Evolutionary conservation across 2,113 vertebrate genomes (phyloP).

Genomic region (Spea bombifrons): DNA sequence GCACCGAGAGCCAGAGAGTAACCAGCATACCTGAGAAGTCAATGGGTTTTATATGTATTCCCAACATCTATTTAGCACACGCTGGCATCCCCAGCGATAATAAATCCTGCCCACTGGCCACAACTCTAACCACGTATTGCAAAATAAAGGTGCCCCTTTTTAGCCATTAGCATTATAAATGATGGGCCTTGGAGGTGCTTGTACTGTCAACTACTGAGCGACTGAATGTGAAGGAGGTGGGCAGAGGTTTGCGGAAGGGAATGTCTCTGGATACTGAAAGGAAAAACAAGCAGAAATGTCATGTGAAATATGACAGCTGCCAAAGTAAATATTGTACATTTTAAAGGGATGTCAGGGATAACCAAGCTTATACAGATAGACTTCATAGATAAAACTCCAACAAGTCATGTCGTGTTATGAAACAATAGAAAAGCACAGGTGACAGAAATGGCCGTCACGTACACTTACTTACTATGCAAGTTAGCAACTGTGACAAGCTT

Average conservation of each 20-base stretch:
- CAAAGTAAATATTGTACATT: constrained; percentile 30
- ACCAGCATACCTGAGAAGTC: too few species aligned
- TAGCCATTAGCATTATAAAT: too few species aligned
- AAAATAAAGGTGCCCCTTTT: too few species aligned
- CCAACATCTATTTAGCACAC: too few species aligned
- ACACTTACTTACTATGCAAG: background rate
- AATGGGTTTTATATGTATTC: too few species aligned
- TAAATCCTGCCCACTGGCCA: too few species aligned
- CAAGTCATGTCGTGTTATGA: constrained; percentile 5
- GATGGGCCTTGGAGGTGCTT: background rate
- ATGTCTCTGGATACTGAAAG: background rate
- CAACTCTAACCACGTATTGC: too few species aligned
- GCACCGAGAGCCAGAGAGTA: too few species aligned
- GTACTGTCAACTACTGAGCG: background rate
- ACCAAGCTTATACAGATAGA: constrained; percentile 24
- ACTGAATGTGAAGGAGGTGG: background rate
- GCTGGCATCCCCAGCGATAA: too few species aligned
- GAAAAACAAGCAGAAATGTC: constrained; percentile 26
- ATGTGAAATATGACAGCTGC: constrained; percentile 6
- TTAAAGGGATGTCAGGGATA: constrained; percentile 35
- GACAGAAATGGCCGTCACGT: constrained; percentile 7
- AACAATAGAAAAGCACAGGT: background rate
- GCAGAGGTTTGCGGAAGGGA: background rate
- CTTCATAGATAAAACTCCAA: constrained; percentile 34
- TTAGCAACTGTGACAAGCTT: background rate